These are phyloP conservation scores for Whitmania pigra DNA, from an alignment of 1,140 invertebrate genomes.

Conservation along the genomic window DNA sequence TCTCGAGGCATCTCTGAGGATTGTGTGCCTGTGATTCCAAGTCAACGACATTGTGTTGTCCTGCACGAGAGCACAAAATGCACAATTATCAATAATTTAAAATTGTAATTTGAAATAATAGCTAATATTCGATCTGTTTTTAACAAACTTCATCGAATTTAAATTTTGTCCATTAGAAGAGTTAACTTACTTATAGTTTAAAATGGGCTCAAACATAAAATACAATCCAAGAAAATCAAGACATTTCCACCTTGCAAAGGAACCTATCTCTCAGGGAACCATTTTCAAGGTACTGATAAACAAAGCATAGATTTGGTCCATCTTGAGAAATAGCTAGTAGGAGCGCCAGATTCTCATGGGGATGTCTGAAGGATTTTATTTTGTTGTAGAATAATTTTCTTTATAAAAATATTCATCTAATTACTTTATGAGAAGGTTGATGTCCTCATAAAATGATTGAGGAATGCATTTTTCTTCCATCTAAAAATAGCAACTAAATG, in stretches of 20 bases:
- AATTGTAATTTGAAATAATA: too few relatives aligned
- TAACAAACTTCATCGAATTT: not conserved
- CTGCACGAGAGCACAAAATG: not conserved
- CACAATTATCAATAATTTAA: too few relatives aligned
- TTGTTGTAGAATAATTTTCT: too few relatives aligned
- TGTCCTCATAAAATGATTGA: too few relatives aligned
- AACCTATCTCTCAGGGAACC: not conserved
- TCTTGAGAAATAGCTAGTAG: not conserved
- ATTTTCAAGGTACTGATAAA: slow-evolving; percentile 4
- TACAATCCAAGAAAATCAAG: too few relatives aligned
- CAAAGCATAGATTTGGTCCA: not conserved
- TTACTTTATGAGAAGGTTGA: too few relatives aligned
- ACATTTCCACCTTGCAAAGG: not conserved
- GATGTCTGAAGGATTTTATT: too few relatives aligned
- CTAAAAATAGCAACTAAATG: too few relatives aligned
- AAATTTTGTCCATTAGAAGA: not conserved
- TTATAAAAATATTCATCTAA: too few relatives aligned
- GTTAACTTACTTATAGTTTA: not conserved
- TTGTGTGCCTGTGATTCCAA: slow-evolving; percentile 7
- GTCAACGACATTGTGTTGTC: not conserved
- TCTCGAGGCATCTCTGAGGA: slow-evolving; percentile 7
- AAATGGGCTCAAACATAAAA: too few relatives aligned
- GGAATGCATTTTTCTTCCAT: too few relatives aligned
- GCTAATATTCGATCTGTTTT: too few relatives aligned
- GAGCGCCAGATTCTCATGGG: not conserved